Conservation (phyloP, 2,888 invertebrate species). For the Calameuta pallipes region DNA sequence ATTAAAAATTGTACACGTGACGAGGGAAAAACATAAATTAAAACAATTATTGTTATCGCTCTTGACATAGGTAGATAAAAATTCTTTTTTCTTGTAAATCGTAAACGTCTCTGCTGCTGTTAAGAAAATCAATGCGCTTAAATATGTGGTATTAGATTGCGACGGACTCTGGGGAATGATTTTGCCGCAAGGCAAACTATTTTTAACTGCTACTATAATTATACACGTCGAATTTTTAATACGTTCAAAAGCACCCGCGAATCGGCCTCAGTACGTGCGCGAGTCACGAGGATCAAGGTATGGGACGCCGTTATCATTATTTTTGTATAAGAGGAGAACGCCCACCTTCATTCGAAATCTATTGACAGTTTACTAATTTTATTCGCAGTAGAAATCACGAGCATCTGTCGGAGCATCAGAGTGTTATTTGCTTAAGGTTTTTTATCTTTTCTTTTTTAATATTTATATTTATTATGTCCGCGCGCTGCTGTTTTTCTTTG, state of each 20-base stretch:
- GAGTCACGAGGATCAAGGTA: neutral
- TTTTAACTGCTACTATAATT: neutral
- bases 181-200: neutral
- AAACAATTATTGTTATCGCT: neutral
- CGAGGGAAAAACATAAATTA: neutral
- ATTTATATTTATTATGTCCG: neutral
- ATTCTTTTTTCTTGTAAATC: neutral
- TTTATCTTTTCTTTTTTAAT: neutral
- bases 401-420: neutral
- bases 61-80: neutral
- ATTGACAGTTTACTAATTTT: no score
- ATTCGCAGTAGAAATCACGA: no score
- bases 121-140: neutral
- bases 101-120: neutral
- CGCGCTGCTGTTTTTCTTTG: neutral
- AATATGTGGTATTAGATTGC: neutral
- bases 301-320: neutral
- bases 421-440: neutral
- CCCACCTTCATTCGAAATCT: neutral
- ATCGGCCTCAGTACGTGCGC: neutral
- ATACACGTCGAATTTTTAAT: neutral
- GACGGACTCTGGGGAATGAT: neutral
- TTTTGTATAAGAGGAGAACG: neutral
- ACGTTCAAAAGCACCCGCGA: neutral
- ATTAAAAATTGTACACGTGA: neutral